These are phyloP conservation scores for Drosophila falleni DNA, from an alignment of 2,888 invertebrate genomes.

Conservation along the genomic window DNA sequence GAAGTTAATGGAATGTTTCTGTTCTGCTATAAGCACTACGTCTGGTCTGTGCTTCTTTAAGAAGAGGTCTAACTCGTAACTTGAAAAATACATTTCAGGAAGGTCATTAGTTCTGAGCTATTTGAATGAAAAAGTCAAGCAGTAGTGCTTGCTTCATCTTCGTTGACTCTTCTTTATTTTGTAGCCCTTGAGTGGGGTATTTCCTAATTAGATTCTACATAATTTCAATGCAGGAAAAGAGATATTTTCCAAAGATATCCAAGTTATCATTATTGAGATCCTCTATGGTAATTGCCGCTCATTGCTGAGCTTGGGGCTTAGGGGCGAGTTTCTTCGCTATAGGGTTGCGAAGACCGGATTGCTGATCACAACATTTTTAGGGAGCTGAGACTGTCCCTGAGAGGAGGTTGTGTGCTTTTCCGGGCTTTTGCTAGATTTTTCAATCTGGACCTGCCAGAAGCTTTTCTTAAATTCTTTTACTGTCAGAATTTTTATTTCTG, in stretches of 20 bases:
- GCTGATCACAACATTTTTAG: neutral
- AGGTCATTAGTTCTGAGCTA: neutral
- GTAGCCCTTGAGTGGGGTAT: neutral
- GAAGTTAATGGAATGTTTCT: too few relatives aligned
- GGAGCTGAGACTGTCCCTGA: too few relatives aligned
- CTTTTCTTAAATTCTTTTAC: too few relatives aligned
- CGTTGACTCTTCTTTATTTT: neutral
- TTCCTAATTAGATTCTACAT: neutral
- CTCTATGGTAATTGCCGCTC: fast-evolving
- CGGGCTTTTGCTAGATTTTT: too few relatives aligned
- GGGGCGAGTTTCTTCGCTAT: neutral
- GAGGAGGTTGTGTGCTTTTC: neutral
- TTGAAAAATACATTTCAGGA: constrained; percentile 7
- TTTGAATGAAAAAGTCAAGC: neutral
- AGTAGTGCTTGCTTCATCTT: neutral
- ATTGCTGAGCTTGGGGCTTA: neutral
- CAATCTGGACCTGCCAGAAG: too few relatives aligned
- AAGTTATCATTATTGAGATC: neutral
- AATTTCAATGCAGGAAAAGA: neutral
- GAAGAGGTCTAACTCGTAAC: too few relatives aligned
- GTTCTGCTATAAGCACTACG: too few relatives aligned
- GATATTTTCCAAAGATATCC: neutral
- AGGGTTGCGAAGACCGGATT: neutral
- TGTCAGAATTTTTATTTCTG: too few relatives aligned
- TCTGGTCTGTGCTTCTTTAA: too few relatives aligned